Base-by-base conservation (phyloP, 2,797 vertebrate species). In the Enoplosus armatus region DNA sequence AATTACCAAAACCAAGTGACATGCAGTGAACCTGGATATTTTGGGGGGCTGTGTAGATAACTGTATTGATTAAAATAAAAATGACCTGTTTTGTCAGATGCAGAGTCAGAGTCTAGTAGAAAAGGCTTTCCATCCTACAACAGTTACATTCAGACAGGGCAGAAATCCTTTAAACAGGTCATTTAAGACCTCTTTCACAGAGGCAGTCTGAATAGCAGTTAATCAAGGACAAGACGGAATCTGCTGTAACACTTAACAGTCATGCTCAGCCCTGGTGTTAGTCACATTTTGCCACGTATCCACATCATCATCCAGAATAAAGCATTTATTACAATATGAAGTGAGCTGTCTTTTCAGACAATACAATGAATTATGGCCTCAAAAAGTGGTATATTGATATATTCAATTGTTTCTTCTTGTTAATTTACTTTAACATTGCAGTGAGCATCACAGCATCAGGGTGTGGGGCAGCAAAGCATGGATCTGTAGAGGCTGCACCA, bases 381-480 rank as follows among this genome's bases (percentile, higher is more conserved):
- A 20, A 14, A 58, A 41, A 29, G 26, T 45, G 48, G n/a, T 54
- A n/a, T n/a, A n/a, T 24, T 37, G 48, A 41, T 71, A 8, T 29
- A 56, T 75, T 75, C 4, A 9, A 62, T n/a, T 54, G 27, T 45
- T 26, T 64, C 22, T 24, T 61, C 39, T 43, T 60, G 54, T 71
- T 81, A 70, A 76, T 81, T 79, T 84, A 59, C n/a, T 60, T 66
- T 47, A 78, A 66, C 68, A 54, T 62, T 76, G 58, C 63, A 67
- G 33, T 29, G 41, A 66, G 76, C 20, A 20, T 59, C 62, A 56
- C 50, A 55, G 51, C 41, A 62, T 58, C 37, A 8, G 31, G 3
- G 77, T 84, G 45, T 59, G 39, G 39, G 66, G 53, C 54, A 66
- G 43, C 47, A 73, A 80, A 77, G 50, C 39, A 61, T 56, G 22